Conservation (phyloP, 2,888 invertebrate genomes). For the Gandaritis pyraliata region DNA sequence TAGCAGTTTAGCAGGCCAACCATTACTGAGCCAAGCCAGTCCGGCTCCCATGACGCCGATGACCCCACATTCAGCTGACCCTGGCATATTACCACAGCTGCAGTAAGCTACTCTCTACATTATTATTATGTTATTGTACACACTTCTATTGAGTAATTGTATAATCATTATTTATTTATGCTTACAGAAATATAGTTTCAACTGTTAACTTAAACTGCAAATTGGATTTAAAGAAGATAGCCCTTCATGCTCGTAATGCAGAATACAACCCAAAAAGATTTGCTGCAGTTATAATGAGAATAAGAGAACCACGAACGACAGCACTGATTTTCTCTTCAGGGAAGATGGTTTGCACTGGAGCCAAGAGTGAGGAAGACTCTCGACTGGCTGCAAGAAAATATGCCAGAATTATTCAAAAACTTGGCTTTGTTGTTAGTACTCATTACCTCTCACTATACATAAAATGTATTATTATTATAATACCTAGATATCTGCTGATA, state of each 20-base stretch:
- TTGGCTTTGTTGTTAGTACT: constrained; percentile 89
- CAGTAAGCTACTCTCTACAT: constrained; percentile 88
- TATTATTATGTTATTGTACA: background rate
- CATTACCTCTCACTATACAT: background rate
- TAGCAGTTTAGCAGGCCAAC: constrained; percentile 83
- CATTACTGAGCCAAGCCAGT: constrained; percentile 86
- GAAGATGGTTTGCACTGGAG: constrained; percentile 94
- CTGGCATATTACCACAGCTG: constrained; percentile 96
- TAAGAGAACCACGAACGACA: constrained; percentile 93
- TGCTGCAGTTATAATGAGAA: constrained; percentile 99
- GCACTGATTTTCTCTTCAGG: constrained; percentile 92
- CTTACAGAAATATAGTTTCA: constrained; percentile 96
- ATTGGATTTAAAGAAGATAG: constrained; percentile 98
- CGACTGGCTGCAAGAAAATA: constrained; percentile 92
- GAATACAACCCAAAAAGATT: constrained; percentile 99
- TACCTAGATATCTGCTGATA: too few relatives aligned
- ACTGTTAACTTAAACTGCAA: constrained; percentile 98
- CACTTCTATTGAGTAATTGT: background rate
- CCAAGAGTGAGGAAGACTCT: constrained; percentile 92
- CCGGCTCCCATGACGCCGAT: constrained; percentile 95
- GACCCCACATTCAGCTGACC: constrained; percentile 96
- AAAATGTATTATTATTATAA: too few relatives aligned
- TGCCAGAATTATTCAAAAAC: constrained; percentile 92
- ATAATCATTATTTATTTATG: background rate
- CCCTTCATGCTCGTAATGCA: constrained; percentile 98